These are phyloP conservation scores for Rotaria sp. DNA, from an alignment of 2,888 invertebrate species.

Conservation along the genomic window DNA sequence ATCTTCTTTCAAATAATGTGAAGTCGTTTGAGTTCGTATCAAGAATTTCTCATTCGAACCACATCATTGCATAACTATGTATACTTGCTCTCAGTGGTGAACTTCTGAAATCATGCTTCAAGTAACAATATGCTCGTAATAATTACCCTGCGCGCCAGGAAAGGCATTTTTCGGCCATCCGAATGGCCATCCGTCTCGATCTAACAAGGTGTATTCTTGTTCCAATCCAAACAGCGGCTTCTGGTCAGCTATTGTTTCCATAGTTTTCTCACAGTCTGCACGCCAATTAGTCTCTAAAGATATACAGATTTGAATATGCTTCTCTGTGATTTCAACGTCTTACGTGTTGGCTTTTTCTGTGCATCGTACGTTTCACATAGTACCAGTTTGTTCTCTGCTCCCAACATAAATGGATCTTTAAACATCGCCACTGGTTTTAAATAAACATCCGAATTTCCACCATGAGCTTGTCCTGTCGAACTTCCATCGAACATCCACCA, in stretches of 20 bases:
- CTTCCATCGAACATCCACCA: constrained; percentile 40
- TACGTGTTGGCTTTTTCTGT: constrained; percentile 66
- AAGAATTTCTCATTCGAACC: no score
- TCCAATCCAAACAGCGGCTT: constrained; percentile 60
- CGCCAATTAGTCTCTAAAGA: constrained; percentile 55
- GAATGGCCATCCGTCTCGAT: constrained; percentile 53
- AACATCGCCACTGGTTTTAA: no score
- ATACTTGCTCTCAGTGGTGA: no score
- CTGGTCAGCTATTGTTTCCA: constrained; percentile 48
- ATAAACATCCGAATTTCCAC: constrained; percentile 37
- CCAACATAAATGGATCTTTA: constrained; percentile 46
- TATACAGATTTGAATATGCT: no score
- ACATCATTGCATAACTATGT: no score
- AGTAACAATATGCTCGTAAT: no score
- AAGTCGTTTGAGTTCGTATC: no score
- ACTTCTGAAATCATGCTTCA: no score
- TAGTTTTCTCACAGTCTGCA: constrained; percentile 54
- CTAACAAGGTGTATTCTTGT: constrained; percentile 60
- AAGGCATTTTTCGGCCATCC: constrained; percentile 54
- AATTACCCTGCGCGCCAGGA: constrained; percentile 50
- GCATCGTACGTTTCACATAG: constrained; percentile 66
- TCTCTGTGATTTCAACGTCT: no score
- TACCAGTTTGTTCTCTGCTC: constrained; percentile 44
- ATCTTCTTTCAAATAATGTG: no score
- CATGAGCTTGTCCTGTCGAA: constrained; percentile 34